A percentile compares a stretch with the other conserved stretches of the same genome.
These are phyloP conservation scores for Clarias pachynema DNA, from an alignment of 2,797 vertebrate species.

Conservation along the genomic window DNA sequence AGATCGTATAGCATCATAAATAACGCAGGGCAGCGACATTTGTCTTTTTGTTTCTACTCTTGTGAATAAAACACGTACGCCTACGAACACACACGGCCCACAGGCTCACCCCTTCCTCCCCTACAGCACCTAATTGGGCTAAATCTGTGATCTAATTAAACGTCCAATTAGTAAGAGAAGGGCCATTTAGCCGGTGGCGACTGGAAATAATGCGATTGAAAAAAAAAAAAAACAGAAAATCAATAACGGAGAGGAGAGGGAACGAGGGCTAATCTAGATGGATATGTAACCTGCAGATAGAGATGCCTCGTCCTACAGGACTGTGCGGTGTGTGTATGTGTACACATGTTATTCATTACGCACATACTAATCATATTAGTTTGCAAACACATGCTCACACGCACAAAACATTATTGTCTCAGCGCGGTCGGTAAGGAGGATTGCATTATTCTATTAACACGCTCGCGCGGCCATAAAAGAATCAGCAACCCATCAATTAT, in stretches of 20 bases:
- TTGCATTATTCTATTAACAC: conserved; percentile 59
- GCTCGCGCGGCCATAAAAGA: conserved; percentile 52
- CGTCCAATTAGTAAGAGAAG: conserved; percentile 84
- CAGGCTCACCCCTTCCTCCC: conserved; percentile 64
- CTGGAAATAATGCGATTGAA: conserved; percentile 79
- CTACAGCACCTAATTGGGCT: conserved; percentile 81
- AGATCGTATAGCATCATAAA: conserved; percentile 69
- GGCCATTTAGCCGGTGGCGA: conserved; percentile 79
- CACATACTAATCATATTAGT: conserved; percentile 46
- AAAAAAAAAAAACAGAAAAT: conserved; percentile 80
- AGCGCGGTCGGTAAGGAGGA: conserved; percentile 42
- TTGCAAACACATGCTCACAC: conserved; percentile 46
- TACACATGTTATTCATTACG: conserved; percentile 37
- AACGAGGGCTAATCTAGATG: conserved; percentile 42
- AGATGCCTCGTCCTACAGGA: conserved; percentile 23
- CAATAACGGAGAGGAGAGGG: conserved; percentile 66
- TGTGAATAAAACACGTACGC: conserved; percentile 11
- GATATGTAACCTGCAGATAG: conserved; percentile 51
- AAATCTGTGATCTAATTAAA: conserved; percentile 88
- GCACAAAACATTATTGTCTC: conserved; percentile 63
- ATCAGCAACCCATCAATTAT: conserved; percentile 59
- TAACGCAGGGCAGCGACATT: conserved; percentile 66
- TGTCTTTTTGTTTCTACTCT: conserved; percentile 29
- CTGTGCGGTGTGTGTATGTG: conserved; percentile 31
- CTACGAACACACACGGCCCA: conserved; percentile 42